Evolutionary conservation across 2,888 invertebrate genomes (phyloP).

Genomic region (Xiphydria camelus): DNA sequence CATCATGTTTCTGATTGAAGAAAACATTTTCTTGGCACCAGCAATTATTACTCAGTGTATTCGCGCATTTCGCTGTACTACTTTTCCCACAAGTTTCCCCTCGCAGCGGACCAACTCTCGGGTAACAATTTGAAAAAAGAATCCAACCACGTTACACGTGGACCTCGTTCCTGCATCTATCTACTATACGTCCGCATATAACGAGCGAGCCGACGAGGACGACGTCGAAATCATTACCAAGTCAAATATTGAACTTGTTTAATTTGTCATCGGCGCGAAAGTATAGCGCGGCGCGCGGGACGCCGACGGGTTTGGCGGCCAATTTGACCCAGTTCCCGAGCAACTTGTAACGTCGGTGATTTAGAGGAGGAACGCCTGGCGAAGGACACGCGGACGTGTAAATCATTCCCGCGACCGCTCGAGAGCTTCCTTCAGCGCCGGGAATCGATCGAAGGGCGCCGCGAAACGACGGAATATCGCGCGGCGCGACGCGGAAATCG

Average conservation of each 20-base stretch:
- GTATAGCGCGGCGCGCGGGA: slow-evolving; percentile 21
- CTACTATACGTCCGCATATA: too few relatives aligned
- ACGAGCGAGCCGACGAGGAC: background rate
- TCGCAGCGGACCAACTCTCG: too few relatives aligned
- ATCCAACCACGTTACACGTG: too few relatives aligned
- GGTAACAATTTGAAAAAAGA: too few relatives aligned
- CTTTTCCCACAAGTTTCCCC: too few relatives aligned
- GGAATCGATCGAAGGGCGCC: background rate
- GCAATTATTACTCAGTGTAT: too few relatives aligned
- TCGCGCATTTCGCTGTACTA: too few relatives aligned
- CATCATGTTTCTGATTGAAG: too few relatives aligned
- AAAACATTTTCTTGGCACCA: too few relatives aligned
- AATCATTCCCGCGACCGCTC: background rate
- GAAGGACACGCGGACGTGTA: background rate
- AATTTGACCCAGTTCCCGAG: slow-evolving; percentile 47
- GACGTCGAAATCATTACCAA: slow-evolving; percentile 27
- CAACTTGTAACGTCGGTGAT: slow-evolving; percentile 43
- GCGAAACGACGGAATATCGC: background rate
- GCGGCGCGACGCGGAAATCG: background rate
- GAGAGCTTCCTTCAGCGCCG: background rate
- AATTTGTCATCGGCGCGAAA: slow-evolving; percentile 33
- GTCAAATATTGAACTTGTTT: slow-evolving; percentile 35
- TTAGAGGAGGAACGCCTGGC: slow-evolving; percentile 29
- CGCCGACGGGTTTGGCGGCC: slow-evolving; percentile 24
- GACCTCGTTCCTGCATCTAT: too few relatives aligned